Evolutionary conservation across 2,113 vertebrate species (phyloP), one percentile per base, ranked within the genome.

Genomic region (Mastomys coucha): DNA sequence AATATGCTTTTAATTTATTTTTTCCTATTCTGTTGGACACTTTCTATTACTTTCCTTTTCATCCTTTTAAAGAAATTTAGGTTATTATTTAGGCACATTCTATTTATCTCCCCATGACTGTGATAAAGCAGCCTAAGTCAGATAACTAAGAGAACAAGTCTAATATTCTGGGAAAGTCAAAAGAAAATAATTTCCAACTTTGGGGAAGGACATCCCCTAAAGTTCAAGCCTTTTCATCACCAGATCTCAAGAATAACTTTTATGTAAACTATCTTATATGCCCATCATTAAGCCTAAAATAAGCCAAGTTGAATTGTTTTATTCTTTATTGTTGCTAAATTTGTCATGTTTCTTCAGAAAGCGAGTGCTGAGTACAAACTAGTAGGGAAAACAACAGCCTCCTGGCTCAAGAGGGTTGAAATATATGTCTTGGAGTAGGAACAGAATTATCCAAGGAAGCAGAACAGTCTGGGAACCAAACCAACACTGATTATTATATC

Each of bases 61-160:
- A 45, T 98, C 96, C 98, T 98, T 96, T 98, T 58, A 92, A 98
- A 98, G 97, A 98, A 98, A 98, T 98, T 98, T 98, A 98, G 98
- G 98, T 99, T 99, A 99, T 99, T 98, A 98, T 99, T 99, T n/a
- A n/a, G n/a, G 94, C 97, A 98, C 97, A 96, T 98, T 99, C 97
- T 98, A 93, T 98, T 99, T 99, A 99, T 93, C 98, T 99, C 99
- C 99, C 99, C 99, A 98, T 51, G 53, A 0, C 14, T 85, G 1
- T 45, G 42, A 69, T 98, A 99, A 99, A 96, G 97, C 98, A 98
- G 97, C 98, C 97, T 98, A 99, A 98, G 98, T 98, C 98, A 98
- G 98, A 98, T 98, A 98, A 98, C 97, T 97, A 96, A 98, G 98
- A 96, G 97, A 98, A 98, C 95, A 98, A 97, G 36, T 95, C 93